A percentile compares a stretch with the other conserved stretches of the same genome.
Evolutionary conservation across 1,140 invertebrate species (phyloP).

Genomic region (Zaprionus camerounensis): DNA sequence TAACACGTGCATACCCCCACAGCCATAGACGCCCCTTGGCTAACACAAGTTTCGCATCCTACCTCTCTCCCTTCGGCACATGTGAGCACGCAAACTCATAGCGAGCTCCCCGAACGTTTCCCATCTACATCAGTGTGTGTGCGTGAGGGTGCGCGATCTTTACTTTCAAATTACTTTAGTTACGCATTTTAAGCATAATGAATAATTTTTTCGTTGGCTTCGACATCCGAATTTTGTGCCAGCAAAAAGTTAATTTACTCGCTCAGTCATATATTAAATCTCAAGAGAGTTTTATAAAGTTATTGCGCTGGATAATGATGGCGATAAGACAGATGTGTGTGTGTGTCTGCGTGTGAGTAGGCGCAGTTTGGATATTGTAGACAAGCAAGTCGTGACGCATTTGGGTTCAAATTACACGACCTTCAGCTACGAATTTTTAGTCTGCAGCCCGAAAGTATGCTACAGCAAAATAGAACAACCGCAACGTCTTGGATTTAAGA

Average conservation of each 20-base stretch:
- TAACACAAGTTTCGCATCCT: constrained; percentile 35
- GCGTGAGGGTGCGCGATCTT: constrained; percentile 55
- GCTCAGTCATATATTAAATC: constrained; percentile 30
- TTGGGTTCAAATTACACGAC: background rate
- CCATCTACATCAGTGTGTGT: background rate
- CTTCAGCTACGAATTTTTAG: background rate
- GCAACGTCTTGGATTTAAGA: background rate
- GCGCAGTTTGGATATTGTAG: background rate
- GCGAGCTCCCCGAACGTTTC: background rate
- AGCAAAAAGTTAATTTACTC: constrained; percentile 51
- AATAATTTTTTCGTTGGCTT: constrained; percentile 55
- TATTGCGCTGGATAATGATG: constrained; percentile 33
- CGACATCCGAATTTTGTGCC: constrained; percentile 37
- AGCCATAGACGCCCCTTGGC: constrained; percentile 20
- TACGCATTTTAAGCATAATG: constrained; percentile 77
- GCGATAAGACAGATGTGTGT: constrained; percentile 3
- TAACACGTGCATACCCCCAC: constrained; percentile 69
- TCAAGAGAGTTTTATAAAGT: constrained; percentile 43
- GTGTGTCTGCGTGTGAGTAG: background rate
- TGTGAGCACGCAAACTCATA: constrained; percentile 59
- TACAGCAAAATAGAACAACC: background rate
- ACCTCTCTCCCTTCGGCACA: constrained; percentile 19
- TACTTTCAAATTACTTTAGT: constrained; percentile 77
- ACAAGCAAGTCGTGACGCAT: background rate
- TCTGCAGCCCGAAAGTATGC: constrained; percentile 15